phyloP scores from a whole-genome alignment of 2,888 invertebrate species.

The Lypha dubia region DNA sequence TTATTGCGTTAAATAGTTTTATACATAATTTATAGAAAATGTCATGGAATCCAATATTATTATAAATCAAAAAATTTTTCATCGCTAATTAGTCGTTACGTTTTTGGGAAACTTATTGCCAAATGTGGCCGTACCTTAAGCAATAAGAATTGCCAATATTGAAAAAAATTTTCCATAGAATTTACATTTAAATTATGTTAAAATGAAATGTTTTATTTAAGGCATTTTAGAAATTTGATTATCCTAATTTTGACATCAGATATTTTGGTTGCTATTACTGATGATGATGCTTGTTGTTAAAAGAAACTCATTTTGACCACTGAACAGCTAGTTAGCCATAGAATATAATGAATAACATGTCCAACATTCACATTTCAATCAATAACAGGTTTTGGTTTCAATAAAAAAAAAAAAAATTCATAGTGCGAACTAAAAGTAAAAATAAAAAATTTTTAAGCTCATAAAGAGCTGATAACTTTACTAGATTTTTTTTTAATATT shows the following conservation, averaged over 20 bases:
- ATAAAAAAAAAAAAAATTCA: background rate
- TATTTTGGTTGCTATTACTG: conserved; percentile 13
- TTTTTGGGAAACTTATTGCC: no score
- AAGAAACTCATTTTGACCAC: conserved; percentile 61
- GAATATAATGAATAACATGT: conserved; percentile 50
- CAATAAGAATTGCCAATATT: background rate
- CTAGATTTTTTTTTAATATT: no score
- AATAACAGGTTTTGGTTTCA: background rate
- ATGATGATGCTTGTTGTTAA: conserved; percentile 5
- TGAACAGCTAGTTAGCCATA: conserved; percentile 65
- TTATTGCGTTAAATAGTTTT: no score
- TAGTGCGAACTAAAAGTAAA: background rate
- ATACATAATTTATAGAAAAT: no score
- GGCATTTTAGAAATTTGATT: conserved; percentile 44
- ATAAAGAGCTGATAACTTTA: no score
- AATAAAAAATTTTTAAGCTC: no score
- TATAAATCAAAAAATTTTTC: no score
- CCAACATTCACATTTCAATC: conserved; percentile 20
- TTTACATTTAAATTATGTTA: conserved; percentile 18
- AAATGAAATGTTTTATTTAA: background rate
- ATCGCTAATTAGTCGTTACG: no score
- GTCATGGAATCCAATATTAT: no score
- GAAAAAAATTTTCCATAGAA: background rate
- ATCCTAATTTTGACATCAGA: conserved; percentile 39
- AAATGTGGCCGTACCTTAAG: no score